These are phyloP conservation scores for Aurelia sp. DNA, from an alignment of 30 jellyfish, hydroid and myxozoan species.

Conservation along the genomic window DNA sequence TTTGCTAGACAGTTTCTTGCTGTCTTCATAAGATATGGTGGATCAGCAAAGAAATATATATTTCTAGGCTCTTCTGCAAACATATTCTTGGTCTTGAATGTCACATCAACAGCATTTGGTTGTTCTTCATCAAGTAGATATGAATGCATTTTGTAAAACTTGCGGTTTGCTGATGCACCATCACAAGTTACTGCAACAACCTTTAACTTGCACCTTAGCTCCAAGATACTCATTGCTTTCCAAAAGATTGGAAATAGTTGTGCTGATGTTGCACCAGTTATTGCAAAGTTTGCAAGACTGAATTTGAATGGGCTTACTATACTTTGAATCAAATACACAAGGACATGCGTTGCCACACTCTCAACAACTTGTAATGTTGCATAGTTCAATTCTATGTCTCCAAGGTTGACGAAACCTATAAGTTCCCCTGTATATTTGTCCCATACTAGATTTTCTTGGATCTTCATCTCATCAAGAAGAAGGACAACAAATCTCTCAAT, in stretches of 20 bases:
- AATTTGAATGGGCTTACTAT: constrained; percentile 60
- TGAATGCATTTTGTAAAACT: constrained; percentile 30
- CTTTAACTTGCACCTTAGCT: constrained; percentile 3
- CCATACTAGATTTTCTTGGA: constrained; percentile 81
- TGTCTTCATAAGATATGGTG: constrained; percentile 29
- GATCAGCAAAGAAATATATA: constrained; percentile 18
- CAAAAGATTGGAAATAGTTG: constrained; percentile 82
- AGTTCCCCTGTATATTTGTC: constrained; percentile 86
- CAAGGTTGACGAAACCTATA: constrained; percentile 78
- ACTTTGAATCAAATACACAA: constrained; percentile 60
- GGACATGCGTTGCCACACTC: constrained; percentile 74
- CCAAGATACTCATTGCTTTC: constrained; percentile 66
- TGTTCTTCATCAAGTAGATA: constrained; percentile 25
- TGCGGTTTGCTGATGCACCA: constrained; percentile 72
- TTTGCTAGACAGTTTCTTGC: constrained; percentile 27
- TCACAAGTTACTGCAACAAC: constrained; percentile 72
- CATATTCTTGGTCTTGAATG: constrained; percentile 31
- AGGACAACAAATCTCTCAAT: constrained; percentile 46
- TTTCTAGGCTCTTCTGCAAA: constrained; percentile 33
- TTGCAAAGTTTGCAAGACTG: constrained; percentile 79
- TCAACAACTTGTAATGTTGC: constrained; percentile 68
- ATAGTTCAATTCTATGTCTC: constrained; percentile 64
- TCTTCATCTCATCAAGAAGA: constrained; percentile 78
- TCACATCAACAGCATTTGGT: constrained; percentile 54
- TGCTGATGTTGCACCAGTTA: constrained; percentile 52